Percentiles rank a stretch among this genome's conserved stretches.
Evolutionary conservation across 1,140 invertebrate genomes (phyloP).

Genomic region (Philotrypesis tridentata): DNA sequence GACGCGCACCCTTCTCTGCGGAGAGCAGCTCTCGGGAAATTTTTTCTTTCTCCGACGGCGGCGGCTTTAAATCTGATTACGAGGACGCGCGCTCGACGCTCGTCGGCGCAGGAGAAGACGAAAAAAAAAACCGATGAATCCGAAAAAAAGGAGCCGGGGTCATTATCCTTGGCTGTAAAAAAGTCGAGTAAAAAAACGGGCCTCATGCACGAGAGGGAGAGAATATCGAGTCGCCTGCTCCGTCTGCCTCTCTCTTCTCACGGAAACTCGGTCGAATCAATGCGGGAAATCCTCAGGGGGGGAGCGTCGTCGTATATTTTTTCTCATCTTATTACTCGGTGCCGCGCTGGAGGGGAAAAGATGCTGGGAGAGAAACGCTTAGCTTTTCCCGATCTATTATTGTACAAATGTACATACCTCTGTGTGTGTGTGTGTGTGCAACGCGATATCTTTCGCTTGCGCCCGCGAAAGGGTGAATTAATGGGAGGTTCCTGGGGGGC

Average conservation of each 20-base stretch:
- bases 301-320: not conserved
- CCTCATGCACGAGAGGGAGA: constrained; percentile 8
- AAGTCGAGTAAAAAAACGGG: not conserved
- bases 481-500: not conserved
- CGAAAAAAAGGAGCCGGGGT: not conserved
- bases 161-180: not conserved
- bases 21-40: not conserved
- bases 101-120: no score
- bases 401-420: not conserved
- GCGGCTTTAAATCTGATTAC: constrained; percentile 27
- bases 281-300: constrained; percentile 4
- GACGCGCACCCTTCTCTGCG: not conserved
- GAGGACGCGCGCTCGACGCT: not conserved
- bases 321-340: constrained; percentile 2
- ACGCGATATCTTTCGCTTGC: no score
- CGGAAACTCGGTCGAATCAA: not conserved
- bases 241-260: not conserved
- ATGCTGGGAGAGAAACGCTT: not conserved
- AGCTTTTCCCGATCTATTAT: not conserved
- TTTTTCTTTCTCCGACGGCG: not conserved
- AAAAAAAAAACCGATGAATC: constrained; percentile 4
- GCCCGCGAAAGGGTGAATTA: not conserved
- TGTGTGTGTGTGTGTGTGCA: not conserved
- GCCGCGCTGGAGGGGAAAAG: no score
- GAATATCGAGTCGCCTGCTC: not conserved